Base-by-base conservation (phyloP, 2,888 invertebrate species). In the Pandemis corylana region DNA sequence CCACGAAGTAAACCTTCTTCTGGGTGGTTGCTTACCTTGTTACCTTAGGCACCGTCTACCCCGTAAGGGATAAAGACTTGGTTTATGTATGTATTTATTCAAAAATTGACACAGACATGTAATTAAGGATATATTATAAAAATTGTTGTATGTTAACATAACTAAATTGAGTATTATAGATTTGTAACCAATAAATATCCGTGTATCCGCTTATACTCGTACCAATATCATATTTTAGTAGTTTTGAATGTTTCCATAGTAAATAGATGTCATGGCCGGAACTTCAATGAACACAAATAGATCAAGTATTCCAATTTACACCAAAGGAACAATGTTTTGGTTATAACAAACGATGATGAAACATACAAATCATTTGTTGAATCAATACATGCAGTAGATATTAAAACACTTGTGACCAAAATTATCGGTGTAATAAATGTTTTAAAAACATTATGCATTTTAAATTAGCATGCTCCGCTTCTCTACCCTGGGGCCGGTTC, bases 111-210 rank as follows among this genome's bases (percentile, higher is more conserved):
- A 56, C 59, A 28, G 28, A 28, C 9, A 5, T 70, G 42, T 44
- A 44, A 64, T 59, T 49, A 49, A n/a, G 10, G 46, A n/a, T 46
- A 15, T 13, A 28, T 59, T 56, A 36, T 36, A 28, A 46, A 46
- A 42, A 44, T 44, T 63, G 63, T 64, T 51, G 46, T 65, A 71
- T 65, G 42, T 63, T 64, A 53, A 70, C 0, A 53, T 53, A 44
- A 44, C 9, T 44, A 44, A 44, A 44, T 36, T 9, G 44, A 7
- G 44, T 44, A 9, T 44, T 9, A 44, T 44, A 36, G 28, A 36
- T 2, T 36, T 36, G 28, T 36, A 36, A 36, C 2, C 0, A 36
- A 36, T 36, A 2, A 36, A 36, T 20, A 20, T 20, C 20, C 20
- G 20, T 15, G 5, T 53, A 53, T n/a, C 5, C n/a, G 53, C 53